Evolutionary conservation across 2,888 invertebrate genomes (phyloP), one percentile per base, ranked within the genome.

Genomic region (Rhodophaea formosa): DNA sequence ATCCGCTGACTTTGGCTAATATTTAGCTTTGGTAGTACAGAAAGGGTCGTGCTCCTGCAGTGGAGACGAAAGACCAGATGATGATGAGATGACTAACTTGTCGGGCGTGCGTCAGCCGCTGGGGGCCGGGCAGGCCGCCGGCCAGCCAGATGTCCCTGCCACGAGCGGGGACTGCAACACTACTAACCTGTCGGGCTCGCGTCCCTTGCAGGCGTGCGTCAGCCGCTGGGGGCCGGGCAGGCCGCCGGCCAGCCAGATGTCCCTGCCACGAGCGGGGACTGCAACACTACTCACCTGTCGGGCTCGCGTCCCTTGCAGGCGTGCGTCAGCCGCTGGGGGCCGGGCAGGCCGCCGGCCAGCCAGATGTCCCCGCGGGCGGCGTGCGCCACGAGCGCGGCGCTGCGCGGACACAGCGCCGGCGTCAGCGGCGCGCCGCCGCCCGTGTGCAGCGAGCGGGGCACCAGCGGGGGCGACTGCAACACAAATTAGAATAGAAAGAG

Each of bases 81-180:
- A n/a, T 30, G 3, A 7, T 7, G 6, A 30, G 7, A 30, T 30
- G 30, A 12, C 0, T 17, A 12, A 99, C 99, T 84, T 99, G 99
- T 81, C 98, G 98, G 0, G 99, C 98, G 85, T 99, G 99, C 1
- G 98, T 98, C 0, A 99, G 98, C n/a, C 91, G 64, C 0, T 84
- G 78, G 0, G 92, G 91, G 3, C 80, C 66, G 1, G 84, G 65
- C 1, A 75, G 75, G n/a, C 82, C 81, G 1, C 86, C 88, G 0
- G 96, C 95, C 17, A 98, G 94, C 96, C 98, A 98, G 62, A 99
- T 93, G 90, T 99, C 98, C 52, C 96, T 96, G 98, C 98, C 56
- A 98, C 95, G 56, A 99, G 91, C 74, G 96, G 94, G 0, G 87
- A 0, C n/a, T n/a, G n/a, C n/a, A n/a, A n/a, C n/a, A n/a, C n/a